Evolutionary conservation across 2,888 invertebrate genomes (phyloP).

Genomic region (Metellina segmentata): DNA sequence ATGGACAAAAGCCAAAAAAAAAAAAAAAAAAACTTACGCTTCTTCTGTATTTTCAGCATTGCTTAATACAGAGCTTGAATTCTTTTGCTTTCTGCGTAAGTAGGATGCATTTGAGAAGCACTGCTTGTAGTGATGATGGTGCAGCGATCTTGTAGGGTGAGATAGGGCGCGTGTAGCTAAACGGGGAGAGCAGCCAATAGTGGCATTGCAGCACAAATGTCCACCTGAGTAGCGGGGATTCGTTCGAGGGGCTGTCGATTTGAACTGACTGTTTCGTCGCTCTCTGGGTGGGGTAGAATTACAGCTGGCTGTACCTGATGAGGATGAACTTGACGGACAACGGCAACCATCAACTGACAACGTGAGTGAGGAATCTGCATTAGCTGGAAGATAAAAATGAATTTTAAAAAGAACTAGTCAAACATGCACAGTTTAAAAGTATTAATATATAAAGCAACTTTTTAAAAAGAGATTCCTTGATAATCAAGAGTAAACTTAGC

Average conservation of each 20-base stretch:
- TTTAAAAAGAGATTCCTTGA: too few relatives aligned
- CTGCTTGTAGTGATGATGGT: slow-evolving; percentile 64
- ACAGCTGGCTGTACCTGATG: slow-evolving; percentile 77
- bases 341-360: slow-evolving; percentile 64
- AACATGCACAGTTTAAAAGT: too few relatives aligned
- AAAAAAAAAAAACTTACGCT: neutral
- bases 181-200: slow-evolving; percentile 63
- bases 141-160: slow-evolving; percentile 59
- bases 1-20: neutral
- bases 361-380: slow-evolving; percentile 68
- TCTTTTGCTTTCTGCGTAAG: slow-evolving; percentile 45
- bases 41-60: slow-evolving; percentile 15
- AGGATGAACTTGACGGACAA: slow-evolving; percentile 73
- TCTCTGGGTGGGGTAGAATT: slow-evolving; percentile 78
- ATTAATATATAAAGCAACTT: too few relatives aligned
- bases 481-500: too few relatives aligned
- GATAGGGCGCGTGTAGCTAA: slow-evolving; percentile 63
- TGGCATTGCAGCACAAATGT: slow-evolving; percentile 55
- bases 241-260: slow-evolving; percentile 78
- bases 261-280: slow-evolving; percentile 76
- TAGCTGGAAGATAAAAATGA: slow-evolving; percentile 30
- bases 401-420: too few relatives aligned
- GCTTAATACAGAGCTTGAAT: slow-evolving; percentile 14
- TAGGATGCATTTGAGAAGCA: slow-evolving; percentile 43
- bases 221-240: slow-evolving; percentile 77